Percentiles rank a stretch among this genome's conserved stretches.
These are phyloP conservation scores for Natrix natrix DNA, from an alignment of 2,797 vertebrate species.

Conservation along the genomic window DNA sequence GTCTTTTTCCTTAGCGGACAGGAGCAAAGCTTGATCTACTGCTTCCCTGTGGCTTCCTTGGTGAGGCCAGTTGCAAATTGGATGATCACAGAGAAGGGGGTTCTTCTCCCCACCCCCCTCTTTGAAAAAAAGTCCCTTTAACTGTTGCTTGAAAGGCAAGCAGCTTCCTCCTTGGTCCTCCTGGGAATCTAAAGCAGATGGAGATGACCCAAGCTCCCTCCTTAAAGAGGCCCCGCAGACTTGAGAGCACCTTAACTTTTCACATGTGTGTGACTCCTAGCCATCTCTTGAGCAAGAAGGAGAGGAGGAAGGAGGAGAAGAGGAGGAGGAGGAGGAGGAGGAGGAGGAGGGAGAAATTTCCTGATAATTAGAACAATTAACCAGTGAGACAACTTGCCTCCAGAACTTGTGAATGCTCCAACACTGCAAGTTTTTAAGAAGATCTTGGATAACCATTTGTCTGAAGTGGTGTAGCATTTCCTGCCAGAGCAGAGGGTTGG, in stretches of 20 bases:
- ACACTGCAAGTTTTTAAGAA: too few species aligned
- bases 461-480: too few species aligned
- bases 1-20: not conserved
- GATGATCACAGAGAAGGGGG: conserved; percentile 63
- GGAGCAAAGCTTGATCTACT: conserved; percentile 37
- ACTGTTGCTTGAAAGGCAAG: conserved; percentile 57
- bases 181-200: conserved; percentile 47
- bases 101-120: not conserved
- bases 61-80: conserved; percentile 65
- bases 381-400: too few species aligned
- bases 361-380: too few species aligned
- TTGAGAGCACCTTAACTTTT: not conserved
- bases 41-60: conserved; percentile 23
- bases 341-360: too few species aligned
- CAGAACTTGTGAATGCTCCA: too few species aligned
- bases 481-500: too few species aligned
- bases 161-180: conserved; percentile 51
- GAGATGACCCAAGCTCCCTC: conserved; percentile 33
- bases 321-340: too few species aligned
- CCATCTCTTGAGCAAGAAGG: not conserved
- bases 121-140: conserved; percentile 30
- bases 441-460: too few species aligned
- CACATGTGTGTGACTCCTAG: not conserved
- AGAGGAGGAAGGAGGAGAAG: fast-evolving
- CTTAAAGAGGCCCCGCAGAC: conserved; percentile 9